Conservation (phyloP, 2,888 invertebrate species). For the Tipula helvola region DNA sequence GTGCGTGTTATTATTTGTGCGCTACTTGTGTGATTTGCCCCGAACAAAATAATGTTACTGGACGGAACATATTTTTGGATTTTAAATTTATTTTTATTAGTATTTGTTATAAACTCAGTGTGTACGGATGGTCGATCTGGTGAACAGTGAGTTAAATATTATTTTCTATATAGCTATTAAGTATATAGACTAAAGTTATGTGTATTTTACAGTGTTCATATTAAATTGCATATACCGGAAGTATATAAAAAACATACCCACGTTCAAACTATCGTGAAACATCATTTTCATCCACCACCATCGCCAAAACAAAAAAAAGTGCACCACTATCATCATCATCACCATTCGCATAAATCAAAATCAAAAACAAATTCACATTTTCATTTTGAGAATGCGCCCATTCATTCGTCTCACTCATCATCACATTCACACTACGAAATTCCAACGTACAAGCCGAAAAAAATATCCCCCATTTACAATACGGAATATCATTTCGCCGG, state of each 20-base stretch:
- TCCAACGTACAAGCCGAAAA: neutral
- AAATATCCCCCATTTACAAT: neutral
- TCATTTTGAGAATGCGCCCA: neutral
- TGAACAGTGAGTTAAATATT: conserved; percentile 5
- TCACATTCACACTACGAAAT: neutral
- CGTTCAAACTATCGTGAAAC: conserved; percentile 10
- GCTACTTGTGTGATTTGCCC: neutral
- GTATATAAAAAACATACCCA: conserved; percentile 11
- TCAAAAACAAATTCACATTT: neutral
- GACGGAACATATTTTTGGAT: neutral
- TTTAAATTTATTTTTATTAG: neutral
- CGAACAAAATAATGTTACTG: neutral
- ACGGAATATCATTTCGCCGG: neutral
- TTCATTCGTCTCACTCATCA: neutral
- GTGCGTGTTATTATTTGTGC: neutral
- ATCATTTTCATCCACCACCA: conserved; percentile 9
- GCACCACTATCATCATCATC: neutral
- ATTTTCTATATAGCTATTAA: neutral
- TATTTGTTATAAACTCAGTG: neutral
- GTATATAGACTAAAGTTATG: neutral
- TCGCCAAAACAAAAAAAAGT: neutral
- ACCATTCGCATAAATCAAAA: neutral
- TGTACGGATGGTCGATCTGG: neutral
- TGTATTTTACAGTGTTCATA: conserved; percentile 6
- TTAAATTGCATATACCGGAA: conserved; percentile 10